phyloP scores from a whole-genome alignment of 1,140 invertebrate genomes.

The Archivesica marissinica region DNA sequence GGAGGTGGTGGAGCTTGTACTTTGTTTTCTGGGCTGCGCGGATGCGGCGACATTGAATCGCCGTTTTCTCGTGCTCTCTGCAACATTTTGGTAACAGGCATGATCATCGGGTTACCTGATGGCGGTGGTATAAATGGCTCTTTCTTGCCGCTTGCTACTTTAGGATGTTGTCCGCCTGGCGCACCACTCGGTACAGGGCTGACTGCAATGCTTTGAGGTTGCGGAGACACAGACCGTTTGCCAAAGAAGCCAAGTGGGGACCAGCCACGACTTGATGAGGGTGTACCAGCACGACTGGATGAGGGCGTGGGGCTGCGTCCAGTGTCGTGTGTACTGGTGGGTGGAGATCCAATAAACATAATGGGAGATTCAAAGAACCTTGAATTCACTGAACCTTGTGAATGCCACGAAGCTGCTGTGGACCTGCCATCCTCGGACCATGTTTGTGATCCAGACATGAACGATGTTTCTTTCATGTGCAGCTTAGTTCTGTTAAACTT shows the following conservation, averaged over 20 bases:
- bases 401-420: not conserved
- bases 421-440: conserved; percentile 42
- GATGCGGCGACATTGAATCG: conserved; percentile 12
- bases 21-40: not conserved
- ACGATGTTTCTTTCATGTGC: not conserved
- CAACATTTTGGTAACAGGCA: not conserved
- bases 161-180: not conserved
- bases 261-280: not conserved
- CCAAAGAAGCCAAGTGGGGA: not conserved
- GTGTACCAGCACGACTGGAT: conserved; percentile 18
- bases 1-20: not conserved
- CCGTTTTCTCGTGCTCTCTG: not conserved
- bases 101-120: not conserved
- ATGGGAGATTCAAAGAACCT: conserved; percentile 46
- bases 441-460: not conserved
- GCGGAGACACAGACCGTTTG: not conserved
- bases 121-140: not conserved
- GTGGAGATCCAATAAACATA: conserved; percentile 24
- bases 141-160: not conserved
- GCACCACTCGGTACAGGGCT: not conserved
- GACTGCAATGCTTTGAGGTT: not conserved
- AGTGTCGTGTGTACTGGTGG: conserved; percentile 22
- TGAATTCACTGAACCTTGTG: not conserved
- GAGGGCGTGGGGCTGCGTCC: conserved; percentile 19
- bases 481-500: conserved; percentile 3